Evolutionary conservation across 2,888 invertebrate species (phyloP).

Genomic region (Rhingia rostrata): DNA sequence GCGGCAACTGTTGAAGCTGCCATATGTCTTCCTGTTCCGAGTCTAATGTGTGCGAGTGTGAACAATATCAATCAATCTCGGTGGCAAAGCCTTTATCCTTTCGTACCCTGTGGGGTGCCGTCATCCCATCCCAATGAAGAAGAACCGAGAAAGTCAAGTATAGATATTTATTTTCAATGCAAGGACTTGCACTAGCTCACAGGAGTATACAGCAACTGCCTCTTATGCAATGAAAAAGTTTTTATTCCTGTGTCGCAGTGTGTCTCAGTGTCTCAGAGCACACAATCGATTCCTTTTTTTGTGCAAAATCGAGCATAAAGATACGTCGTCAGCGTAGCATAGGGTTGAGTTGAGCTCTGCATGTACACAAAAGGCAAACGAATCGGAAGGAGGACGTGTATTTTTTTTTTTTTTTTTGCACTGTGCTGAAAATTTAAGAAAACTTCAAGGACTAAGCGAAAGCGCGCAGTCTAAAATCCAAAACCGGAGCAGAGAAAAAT

Average conservation of each 20-base stretch:
- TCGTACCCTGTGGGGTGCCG: slow-evolving; percentile 24
- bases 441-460: slow-evolving; percentile 34
- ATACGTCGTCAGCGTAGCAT: neutral
- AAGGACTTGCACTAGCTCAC: slow-evolving; percentile 29
- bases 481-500: slow-evolving; percentile 9
- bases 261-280: slow-evolving; percentile 28
- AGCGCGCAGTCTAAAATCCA: no score
- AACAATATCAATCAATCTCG: slow-evolving; percentile 71
- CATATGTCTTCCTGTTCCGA: slow-evolving; percentile 39
- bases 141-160: slow-evolving; percentile 60
- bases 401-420: neutral
- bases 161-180: slow-evolving; percentile 63
- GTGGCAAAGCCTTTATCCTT: slow-evolving; percentile 61
- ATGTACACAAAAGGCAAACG: slow-evolving; percentile 16
- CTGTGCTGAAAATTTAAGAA: slow-evolving; percentile 31
- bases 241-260: slow-evolving; percentile 60
- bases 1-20: slow-evolving; percentile 61
- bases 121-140: slow-evolving; percentile 38
- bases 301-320: slow-evolving; percentile 1
- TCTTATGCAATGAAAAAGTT: slow-evolving; percentile 52
- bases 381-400: slow-evolving; percentile 26
- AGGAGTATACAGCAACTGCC: slow-evolving; percentile 18
- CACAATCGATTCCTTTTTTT: slow-evolving; percentile 51
- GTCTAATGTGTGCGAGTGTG: slow-evolving; percentile 56
- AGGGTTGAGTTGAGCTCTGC: slow-evolving; percentile 31